Base-by-base conservation (phyloP, 2,888 invertebrate genomes). In the Callyntrura guangdongensis region DNA sequence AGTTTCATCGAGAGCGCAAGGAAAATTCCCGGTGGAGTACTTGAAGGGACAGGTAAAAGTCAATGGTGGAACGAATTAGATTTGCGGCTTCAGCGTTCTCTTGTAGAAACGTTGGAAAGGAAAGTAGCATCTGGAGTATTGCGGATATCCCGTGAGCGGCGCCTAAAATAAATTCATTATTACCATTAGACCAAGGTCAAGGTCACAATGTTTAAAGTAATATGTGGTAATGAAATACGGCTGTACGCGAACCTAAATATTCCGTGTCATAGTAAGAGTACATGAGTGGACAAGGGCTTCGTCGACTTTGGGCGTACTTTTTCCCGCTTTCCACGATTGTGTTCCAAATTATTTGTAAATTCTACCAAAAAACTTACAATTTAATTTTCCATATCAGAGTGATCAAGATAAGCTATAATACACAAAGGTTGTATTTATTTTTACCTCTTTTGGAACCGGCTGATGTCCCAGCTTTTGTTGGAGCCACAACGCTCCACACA, bases 401-500 rank as follows among this genome's bases (percentile, higher is more conserved):
- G n/a, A n/a, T n/a, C n/a, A n/a, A n/a, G n/a, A n/a, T n/a, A n/a
- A n/a, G n/a, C n/a, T n/a, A n/a, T n/a, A n/a, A n/a, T n/a, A n/a
- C n/a, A n/a, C n/a, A n/a, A n/a, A n/a, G n/a, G n/a, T n/a, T n/a
- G n/a, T n/a, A n/a, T n/a, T n/a, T n/a, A n/a, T n/a, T n/a, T n/a
- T n/a, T 77, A 91, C 88, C 79, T 91, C 72, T 74, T 56, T 94
- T 14, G 93, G 91, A 14, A 93, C 91, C 0, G 93, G 92, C 64
- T 88, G 90, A 59, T 85, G 88, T 2, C 90, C 94, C 0, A 93
- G 86, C 47, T 93, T 90, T 61, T 93, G 91, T 25, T 93, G 93
- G 14, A 98, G 94, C 97, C 97, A 97, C 45, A 97, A 95, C 5
- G 97, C 96, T 5, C 98, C 98, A 93, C 97, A 96, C 0, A 98